These are phyloP conservation scores for Boulengerochromis microlepis DNA, from an alignment of 2,113 vertebrate genomes.

Conservation along the genomic window DNA sequence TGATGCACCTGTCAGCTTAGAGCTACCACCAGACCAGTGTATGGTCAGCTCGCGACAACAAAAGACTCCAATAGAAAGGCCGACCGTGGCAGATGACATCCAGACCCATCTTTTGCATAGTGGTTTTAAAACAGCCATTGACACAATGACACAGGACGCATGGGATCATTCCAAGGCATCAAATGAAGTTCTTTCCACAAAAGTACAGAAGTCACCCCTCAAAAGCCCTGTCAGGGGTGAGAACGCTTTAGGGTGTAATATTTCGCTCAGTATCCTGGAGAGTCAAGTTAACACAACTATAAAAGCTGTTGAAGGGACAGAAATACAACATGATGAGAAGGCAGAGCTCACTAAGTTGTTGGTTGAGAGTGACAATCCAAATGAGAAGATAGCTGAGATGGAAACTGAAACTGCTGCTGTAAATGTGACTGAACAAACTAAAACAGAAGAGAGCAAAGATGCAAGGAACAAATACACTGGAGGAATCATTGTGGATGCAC, in stretches of 20 bases:
- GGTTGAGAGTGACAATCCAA: not conserved
- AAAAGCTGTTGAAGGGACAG: conserved; percentile 32
- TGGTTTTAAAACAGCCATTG: not conserved
- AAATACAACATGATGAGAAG: conserved; percentile 36
- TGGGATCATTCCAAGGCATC: conserved; percentile 45
- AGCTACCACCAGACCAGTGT: not conserved
- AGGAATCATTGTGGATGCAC: not conserved
- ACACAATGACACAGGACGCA: conserved; percentile 8
- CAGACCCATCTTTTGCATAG: not conserved
- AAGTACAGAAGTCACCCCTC: conserved; percentile 25
- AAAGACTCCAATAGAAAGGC: not conserved
- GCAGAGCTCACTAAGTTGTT: not conserved
- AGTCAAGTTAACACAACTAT: conserved; percentile 27
- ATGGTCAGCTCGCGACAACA: not conserved
- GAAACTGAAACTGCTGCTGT: not conserved
- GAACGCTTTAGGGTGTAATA: conserved; percentile 1
- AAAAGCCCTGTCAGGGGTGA: conserved; percentile 1
- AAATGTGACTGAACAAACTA: not conserved
- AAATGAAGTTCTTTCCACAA: conserved; percentile 38
- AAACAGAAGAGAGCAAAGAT: not conserved
- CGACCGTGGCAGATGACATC: not conserved
- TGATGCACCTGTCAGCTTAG: conserved; percentile 41
- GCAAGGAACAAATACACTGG: not conserved
- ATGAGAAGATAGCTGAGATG: conserved; percentile 15
- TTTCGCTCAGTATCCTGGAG: conserved; percentile 8